Conservation (phyloP, 2,888 invertebrate species). For the Epiblema foenella region DNA sequence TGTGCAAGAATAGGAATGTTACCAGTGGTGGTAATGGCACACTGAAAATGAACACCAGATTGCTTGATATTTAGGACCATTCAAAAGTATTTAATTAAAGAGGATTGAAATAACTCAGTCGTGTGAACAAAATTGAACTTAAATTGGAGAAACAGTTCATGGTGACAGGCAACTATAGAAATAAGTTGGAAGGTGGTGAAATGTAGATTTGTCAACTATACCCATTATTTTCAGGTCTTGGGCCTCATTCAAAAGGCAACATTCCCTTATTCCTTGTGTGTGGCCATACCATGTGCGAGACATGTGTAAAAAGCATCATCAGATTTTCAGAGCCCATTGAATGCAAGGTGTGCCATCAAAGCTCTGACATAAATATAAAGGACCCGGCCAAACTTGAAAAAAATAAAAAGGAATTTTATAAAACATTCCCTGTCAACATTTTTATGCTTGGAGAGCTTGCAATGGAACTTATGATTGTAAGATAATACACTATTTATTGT, state of each 20-base stretch:
- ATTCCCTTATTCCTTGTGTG: slow-evolving; percentile 87
- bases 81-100: too few species aligned
- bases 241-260: slow-evolving; percentile 58
- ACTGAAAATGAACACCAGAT: too few species aligned
- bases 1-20: too few species aligned
- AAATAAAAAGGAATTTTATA: slow-evolving; percentile 59
- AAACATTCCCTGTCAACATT: slow-evolving; percentile 70
- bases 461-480: slow-evolving; percentile 63
- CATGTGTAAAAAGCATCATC: slow-evolving; percentile 79
- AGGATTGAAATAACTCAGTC: too few species aligned
- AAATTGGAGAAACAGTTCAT: too few species aligned
- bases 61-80: too few species aligned
- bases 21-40: too few species aligned
- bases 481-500: not conserved
- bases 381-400: slow-evolving; percentile 54
- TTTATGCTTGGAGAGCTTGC: slow-evolving; percentile 72
- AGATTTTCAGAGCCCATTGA: slow-evolving; percentile 72
- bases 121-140: too few species aligned
- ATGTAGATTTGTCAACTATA: not conserved
- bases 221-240: slow-evolving; percentile 39
- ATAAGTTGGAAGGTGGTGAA: too few species aligned
- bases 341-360: slow-evolving; percentile 78
- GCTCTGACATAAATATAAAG: slow-evolving; percentile 58
- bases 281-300: slow-evolving; percentile 88
- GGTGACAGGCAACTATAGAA: too few species aligned